phyloP scores from a whole-genome alignment of 2,888 invertebrate genomes.

The Pyrochroa serraticornis region DNA sequence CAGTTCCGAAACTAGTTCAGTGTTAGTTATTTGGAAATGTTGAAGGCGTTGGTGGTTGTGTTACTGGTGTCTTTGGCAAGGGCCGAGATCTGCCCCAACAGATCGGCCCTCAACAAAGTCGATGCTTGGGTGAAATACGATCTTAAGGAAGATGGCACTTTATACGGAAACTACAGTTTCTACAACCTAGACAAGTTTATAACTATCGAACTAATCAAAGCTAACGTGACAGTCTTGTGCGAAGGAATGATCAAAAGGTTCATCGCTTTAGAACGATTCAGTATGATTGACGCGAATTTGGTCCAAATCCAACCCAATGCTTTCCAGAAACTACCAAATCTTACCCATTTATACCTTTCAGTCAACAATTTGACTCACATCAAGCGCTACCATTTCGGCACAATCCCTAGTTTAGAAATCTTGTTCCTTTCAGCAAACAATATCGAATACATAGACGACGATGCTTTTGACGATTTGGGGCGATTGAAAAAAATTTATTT shows the following conservation, averaged over 20 bases:
- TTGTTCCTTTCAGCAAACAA: slow-evolving; percentile 43
- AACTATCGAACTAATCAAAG: slow-evolving; percentile 38
- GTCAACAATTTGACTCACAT: slow-evolving; percentile 41
- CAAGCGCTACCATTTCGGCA: slow-evolving; percentile 37
- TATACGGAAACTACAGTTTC: slow-evolving; percentile 25
- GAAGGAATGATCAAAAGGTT: slow-evolving; percentile 46
- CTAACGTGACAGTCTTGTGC: slow-evolving; percentile 43
- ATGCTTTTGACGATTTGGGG: slow-evolving; percentile 37
- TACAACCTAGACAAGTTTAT: slow-evolving; percentile 34
- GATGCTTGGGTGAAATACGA: slow-evolving; percentile 32
- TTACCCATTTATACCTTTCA: slow-evolving; percentile 40
- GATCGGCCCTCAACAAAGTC: slow-evolving; percentile 37
- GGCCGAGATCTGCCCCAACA: slow-evolving; percentile 32
- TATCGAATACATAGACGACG: slow-evolving; percentile 38
- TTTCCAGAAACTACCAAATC: slow-evolving; percentile 40
- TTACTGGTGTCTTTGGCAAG: background rate
- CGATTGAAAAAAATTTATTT: slow-evolving; percentile 40
- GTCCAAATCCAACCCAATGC: slow-evolving; percentile 38
- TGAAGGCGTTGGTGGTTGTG: background rate
- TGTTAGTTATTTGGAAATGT: slow-evolving; percentile 10
- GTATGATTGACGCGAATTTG: slow-evolving; percentile 41
- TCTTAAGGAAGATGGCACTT: slow-evolving; percentile 11
- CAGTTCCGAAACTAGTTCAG: slow-evolving; percentile 4
- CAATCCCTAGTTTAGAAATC: slow-evolving; percentile 33
- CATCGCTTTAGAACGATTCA: slow-evolving; percentile 34